These are phyloP conservation scores for Cinclus mexicanus DNA, from an alignment of 2,113 vertebrate genomes.

Conservation along the genomic window DNA sequence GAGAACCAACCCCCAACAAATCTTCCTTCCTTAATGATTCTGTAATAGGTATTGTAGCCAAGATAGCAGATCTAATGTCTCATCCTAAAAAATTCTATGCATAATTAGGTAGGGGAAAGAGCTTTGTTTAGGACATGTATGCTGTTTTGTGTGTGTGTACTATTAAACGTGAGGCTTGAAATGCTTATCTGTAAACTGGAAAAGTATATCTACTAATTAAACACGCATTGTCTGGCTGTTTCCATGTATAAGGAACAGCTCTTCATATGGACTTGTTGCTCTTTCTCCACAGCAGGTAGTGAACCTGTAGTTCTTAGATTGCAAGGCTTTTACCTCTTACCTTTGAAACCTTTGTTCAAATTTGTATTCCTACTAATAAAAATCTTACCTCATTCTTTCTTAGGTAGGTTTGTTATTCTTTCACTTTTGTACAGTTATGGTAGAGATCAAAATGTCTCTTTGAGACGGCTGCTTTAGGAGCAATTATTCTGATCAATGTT, in stretches of 20 bases:
- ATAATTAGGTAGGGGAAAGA: neutral
- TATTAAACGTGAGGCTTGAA: neutral
- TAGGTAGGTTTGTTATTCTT: neutral
- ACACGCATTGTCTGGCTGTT: neutral
- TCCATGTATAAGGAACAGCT: neutral
- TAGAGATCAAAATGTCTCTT: neutral
- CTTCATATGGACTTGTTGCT: neutral
- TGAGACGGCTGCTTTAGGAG: neutral
- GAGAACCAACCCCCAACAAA: too few species aligned
- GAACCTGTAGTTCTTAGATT: neutral
- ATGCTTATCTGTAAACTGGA: neutral
- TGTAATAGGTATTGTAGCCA: neutral
- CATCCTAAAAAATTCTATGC: neutral
- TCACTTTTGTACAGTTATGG: neutral
- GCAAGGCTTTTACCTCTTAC: neutral
- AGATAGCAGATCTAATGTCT: neutral
- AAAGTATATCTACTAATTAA: neutral
- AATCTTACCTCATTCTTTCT: neutral
- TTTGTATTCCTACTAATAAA: neutral
- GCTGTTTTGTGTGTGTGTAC: neutral
- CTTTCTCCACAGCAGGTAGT: too few species aligned
- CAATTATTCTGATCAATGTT: neutral
- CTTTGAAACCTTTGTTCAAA: neutral
- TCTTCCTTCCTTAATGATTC: neutral
- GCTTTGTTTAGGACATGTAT: neutral